Percentiles rank a stretch among this genome's conserved stretches.
Evolutionary conservation across 2,113 vertebrate genomes (phyloP).

Genomic region (Nymphicus hollandicus): DNA sequence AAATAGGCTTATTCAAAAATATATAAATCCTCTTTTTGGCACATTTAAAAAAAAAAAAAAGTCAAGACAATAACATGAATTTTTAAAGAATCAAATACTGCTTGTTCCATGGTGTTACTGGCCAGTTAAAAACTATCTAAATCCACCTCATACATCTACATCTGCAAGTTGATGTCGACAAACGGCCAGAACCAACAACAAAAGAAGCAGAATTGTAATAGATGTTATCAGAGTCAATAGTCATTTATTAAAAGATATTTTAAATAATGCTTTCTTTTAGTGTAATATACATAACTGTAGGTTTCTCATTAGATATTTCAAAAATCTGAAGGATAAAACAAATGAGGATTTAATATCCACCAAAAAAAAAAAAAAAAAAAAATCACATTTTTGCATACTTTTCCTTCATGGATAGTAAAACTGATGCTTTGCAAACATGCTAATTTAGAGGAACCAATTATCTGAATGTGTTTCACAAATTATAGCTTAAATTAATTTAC

Average conservation of each 20-base stretch:
- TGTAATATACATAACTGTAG: not conserved
- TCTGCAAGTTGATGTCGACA: not conserved
- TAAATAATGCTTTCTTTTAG: not conserved
- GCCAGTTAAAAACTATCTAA: not conserved
- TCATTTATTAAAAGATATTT: not conserved
- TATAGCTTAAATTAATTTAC: conserved; percentile 10
- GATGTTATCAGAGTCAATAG: not conserved
- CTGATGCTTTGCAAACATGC: not conserved
- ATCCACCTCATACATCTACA: not conserved
- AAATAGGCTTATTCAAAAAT: not conserved
- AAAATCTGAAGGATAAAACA: not conserved
- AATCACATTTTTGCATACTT: not conserved
- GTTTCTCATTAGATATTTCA: not conserved
- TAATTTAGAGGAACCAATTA: not conserved
- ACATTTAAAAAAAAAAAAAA: not conserved
- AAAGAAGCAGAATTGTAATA: not conserved
- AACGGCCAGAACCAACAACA: not conserved
- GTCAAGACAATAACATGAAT: not conserved
- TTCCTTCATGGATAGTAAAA: not conserved
- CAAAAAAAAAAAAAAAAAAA: not conserved
- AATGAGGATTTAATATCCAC: not conserved
- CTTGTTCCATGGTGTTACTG: not conserved
- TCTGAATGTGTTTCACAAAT: not conserved
- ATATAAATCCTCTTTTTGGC: not conserved
- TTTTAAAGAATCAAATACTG: not conserved